phyloP scores from a whole-genome alignment of 2,797 vertebrate species.

The Xiphorhynchus erythropygius region DNA sequence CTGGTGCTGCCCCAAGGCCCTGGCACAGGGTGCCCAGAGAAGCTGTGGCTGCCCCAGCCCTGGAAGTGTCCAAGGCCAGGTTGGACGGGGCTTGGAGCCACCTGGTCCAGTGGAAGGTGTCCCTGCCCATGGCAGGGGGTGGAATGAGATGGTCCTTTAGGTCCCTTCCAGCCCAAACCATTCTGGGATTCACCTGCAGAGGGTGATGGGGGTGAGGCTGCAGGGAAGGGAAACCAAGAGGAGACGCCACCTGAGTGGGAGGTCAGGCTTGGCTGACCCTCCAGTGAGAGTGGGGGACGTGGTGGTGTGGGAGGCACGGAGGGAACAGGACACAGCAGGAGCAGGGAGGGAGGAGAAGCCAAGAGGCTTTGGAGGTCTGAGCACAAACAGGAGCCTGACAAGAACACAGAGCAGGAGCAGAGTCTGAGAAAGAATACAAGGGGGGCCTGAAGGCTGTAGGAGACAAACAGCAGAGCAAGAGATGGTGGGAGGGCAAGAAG shows the following conservation, averaged over 20 bases:
- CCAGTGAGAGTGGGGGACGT: rapidly evolving
- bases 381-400: rapidly evolving
- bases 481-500: neutral
- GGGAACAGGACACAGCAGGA: neutral
- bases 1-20: neutral
- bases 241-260: neutral
- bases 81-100: rapidly evolving
- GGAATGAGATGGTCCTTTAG: neutral
- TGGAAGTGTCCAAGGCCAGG: neutral
- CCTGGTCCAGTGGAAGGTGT: neutral
- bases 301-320: neutral
- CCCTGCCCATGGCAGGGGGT: neutral
- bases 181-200: neutral
- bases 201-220: neutral
- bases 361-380: neutral
- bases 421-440: neutral
- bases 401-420: neutral
- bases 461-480: neutral
- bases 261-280: neutral
- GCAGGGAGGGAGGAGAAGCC: neutral
- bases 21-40: neutral
- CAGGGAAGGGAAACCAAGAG: neutral
- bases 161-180: neutral
- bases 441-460: neutral
- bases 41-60: neutral